phyloP scores from a whole-genome alignment of 2,113 vertebrate species.

The Aythya baeri region DNA sequence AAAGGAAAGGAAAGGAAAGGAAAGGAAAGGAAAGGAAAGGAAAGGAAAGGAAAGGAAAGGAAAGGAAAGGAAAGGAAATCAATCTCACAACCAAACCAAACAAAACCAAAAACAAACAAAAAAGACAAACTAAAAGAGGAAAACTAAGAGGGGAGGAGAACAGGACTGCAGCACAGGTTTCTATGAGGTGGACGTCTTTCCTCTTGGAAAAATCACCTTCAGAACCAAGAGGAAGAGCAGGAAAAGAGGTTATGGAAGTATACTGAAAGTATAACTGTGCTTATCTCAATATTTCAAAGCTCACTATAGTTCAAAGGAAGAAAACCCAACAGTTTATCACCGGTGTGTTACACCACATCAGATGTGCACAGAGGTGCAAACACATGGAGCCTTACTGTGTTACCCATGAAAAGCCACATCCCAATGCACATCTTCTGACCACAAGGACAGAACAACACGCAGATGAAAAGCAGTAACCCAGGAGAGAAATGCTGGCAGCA shows the following conservation, averaged over 20 bases:
- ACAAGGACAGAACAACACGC: not conserved
- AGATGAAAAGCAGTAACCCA: not conserved
- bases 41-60: too few relatives aligned
- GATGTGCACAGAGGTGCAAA: not conserved
- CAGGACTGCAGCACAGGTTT: not conserved
- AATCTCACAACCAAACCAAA: too few relatives aligned
- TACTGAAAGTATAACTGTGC: not conserved
- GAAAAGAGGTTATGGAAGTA: not conserved
- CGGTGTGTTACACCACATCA: not conserved
- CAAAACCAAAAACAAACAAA: not conserved
- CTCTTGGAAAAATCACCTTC: not conserved
- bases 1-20: too few relatives aligned
- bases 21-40: too few relatives aligned
- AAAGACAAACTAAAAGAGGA: not conserved
- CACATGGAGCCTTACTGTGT: accelerated
- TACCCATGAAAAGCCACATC: not conserved
- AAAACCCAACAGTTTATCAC: not conserved
- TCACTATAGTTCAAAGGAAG: not conserved
- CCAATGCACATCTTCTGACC: not conserved
- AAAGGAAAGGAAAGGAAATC: too few relatives aligned
- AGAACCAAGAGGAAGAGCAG: not conserved
- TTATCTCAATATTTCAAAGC: too few relatives aligned
- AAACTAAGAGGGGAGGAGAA: not conserved
- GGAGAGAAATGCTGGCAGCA: not conserved
- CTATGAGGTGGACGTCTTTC: not conserved